These are phyloP conservation scores for Bergia puertoricense DNA, from an alignment of 92 coral and sea anemone genomes.

Conservation along the genomic window DNA sequence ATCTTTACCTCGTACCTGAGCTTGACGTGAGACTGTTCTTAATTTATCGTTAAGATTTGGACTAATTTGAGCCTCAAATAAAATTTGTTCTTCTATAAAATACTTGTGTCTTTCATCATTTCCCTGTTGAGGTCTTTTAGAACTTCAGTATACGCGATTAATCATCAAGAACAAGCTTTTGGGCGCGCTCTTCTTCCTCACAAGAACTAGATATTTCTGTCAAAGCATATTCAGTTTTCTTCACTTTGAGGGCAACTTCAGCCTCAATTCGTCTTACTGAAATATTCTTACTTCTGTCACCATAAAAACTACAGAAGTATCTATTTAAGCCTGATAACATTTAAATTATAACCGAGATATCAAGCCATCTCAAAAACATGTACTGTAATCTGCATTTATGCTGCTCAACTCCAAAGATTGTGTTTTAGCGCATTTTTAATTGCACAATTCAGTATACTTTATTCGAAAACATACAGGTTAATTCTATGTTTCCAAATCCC, in stretches of 20 bases:
- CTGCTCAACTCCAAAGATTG: neutral
- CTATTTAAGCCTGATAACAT: too few relatives aligned
- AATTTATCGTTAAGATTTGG: too few relatives aligned
- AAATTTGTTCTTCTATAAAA: too few relatives aligned
- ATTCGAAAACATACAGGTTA: neutral
- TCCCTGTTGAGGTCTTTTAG: neutral
- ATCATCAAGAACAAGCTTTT: neutral
- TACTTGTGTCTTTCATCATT: neutral
- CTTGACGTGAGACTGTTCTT: neutral
- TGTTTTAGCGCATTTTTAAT: neutral
- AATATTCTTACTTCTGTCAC: too few relatives aligned
- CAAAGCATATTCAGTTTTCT: too few relatives aligned
- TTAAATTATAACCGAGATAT: too few relatives aligned
- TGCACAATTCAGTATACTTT: neutral
- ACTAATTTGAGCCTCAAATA: neutral
- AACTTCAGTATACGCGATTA: neutral
- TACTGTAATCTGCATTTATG: too few relatives aligned
- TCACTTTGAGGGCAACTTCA: too few relatives aligned
- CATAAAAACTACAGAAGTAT: too few relatives aligned
- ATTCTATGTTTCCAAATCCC: neutral
- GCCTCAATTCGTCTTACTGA: too few relatives aligned
- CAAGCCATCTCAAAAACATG: too few relatives aligned
- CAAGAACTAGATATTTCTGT: too few relatives aligned
- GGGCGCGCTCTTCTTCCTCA: neutral
- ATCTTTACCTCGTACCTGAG: neutral